phyloP scores from a whole-genome alignment of 2,797 vertebrate species.

The Passerculus sandwichensis region DNA sequence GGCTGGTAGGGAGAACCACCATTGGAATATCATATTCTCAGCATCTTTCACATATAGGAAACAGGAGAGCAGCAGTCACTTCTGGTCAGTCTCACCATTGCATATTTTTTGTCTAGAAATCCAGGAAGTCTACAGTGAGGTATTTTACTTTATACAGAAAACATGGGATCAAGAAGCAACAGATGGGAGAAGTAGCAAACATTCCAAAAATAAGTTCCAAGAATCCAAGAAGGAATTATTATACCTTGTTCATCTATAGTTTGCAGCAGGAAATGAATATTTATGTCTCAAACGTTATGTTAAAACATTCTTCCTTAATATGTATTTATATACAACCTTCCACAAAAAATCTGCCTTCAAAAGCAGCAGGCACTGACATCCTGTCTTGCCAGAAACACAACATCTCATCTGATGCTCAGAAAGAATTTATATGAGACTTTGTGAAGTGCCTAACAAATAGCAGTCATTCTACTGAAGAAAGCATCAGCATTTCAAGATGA shows the following conservation, averaged over 20 bases:
- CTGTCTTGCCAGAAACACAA: constrained; percentile 49
- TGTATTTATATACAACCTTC: constrained; percentile 68
- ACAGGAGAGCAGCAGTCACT: not conserved
- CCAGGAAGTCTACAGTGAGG: not conserved
- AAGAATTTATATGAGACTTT: constrained; percentile 58
- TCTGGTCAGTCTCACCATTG: not conserved
- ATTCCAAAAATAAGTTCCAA: constrained; percentile 11
- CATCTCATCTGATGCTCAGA: constrained; percentile 60
- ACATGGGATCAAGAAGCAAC: not conserved
- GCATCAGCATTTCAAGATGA: constrained; percentile 56
- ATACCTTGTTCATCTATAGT: constrained; percentile 56
- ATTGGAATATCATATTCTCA: not conserved
- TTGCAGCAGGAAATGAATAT: constrained; percentile 66
- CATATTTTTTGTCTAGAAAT: not conserved
- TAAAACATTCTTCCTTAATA: constrained; percentile 69
- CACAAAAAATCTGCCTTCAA: constrained; percentile 64
- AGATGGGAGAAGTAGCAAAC: not conserved
- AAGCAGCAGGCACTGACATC: constrained; percentile 64
- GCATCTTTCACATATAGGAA: not conserved
- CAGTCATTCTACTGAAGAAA: constrained; percentile 59
- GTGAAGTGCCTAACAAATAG: constrained; percentile 66
- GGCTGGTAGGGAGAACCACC: not conserved
- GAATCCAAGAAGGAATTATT: constrained; percentile 42
- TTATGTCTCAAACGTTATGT: constrained; percentile 66
- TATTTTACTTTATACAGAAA: not conserved